These are phyloP conservation scores for Larimichthys polyactis DNA, from an alignment of 2,113 vertebrate species.

Conservation along the genomic window DNA sequence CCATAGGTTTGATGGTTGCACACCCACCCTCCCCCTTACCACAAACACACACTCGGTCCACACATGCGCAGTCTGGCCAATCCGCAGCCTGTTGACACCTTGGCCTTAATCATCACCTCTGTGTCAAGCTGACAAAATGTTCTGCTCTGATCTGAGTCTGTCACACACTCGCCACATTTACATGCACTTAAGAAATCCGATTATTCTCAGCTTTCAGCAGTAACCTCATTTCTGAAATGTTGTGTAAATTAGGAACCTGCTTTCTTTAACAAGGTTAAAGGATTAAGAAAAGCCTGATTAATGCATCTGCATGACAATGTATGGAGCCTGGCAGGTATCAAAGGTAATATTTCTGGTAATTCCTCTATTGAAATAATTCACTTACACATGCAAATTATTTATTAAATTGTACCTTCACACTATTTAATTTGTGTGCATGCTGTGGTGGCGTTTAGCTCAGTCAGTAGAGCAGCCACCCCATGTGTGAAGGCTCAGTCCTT, in stretches of 20 bases:
- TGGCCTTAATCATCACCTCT: conserved; percentile 73
- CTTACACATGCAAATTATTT: background rate
- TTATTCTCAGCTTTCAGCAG: conserved; percentile 21
- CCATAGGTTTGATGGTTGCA: conserved; percentile 59
- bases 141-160: conserved; percentile 43
- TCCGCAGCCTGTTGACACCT: conserved; percentile 74
- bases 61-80: conserved; percentile 50
- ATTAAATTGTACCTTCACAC: background rate
- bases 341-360: background rate
- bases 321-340: background rate
- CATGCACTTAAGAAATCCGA: conserved; percentile 40
- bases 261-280: conserved; percentile 19
- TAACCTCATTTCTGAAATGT: conserved; percentile 27
- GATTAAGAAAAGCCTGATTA: conserved; percentile 23
- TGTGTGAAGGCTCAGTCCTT: no score
- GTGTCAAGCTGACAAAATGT: conserved; percentile 64
- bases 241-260: conserved; percentile 20
- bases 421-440: background rate
- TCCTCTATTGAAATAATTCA: background rate
- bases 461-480: no score
- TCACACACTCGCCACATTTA: conserved; percentile 38
- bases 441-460: no score
- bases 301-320: background rate
- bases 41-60: conserved; percentile 10
- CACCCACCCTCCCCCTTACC: conserved; percentile 50